Evolutionary conservation across 2,797 vertebrate genomes (phyloP).

Genomic region (Salmo trutta): DNA sequence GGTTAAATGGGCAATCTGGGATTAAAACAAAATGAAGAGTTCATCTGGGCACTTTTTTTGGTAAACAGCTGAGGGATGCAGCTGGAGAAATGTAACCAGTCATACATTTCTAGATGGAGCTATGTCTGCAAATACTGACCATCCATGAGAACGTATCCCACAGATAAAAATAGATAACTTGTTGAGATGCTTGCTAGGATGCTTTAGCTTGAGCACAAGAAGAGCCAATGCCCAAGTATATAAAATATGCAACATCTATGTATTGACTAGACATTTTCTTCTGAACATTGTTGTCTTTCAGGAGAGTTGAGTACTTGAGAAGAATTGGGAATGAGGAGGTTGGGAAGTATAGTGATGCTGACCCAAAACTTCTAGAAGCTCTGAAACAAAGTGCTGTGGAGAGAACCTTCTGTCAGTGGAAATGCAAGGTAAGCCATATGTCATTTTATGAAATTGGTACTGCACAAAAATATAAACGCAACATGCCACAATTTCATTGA

Average conservation of each 20-base stretch:
- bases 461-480: no score
- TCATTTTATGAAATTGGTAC: not conserved
- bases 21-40: no score
- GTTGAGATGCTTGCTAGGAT: no score
- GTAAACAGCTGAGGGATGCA: no score
- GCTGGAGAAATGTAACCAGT: no score
- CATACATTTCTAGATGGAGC: no score
- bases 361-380: conserved; percentile 29
- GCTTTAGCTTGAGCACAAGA: no score
- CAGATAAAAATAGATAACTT: no score
- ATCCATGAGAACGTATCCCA: no score
- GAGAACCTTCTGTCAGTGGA: conserved; percentile 57
- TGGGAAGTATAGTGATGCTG: conserved; percentile 27
- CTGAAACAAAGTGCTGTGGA: conserved; percentile 26
- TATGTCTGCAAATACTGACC: no score
- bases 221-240: not conserved
- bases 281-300: conserved; percentile 12
- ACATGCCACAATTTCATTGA: no score
- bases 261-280: not conserved
- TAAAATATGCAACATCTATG: not conserved
- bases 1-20: not conserved
- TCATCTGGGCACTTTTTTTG: no score
- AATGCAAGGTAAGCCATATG: conserved; percentile 41
- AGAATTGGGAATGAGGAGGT: conserved; percentile 44
- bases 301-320: conserved; percentile 56